Evolutionary conservation across 2,888 invertebrate species (phyloP).

Genomic region (Lochmaea crataegi): DNA sequence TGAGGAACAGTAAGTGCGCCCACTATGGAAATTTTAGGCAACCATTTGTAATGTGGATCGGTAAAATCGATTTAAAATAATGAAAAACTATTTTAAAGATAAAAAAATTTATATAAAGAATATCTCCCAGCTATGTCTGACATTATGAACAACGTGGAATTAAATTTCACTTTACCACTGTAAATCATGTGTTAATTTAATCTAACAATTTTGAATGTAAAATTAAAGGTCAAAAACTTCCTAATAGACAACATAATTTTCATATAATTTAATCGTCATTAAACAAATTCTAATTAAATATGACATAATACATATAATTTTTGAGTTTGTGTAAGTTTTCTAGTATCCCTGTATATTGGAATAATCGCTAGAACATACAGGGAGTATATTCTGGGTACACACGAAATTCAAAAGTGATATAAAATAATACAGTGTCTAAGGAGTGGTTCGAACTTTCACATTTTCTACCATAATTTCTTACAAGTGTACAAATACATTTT

Average conservation of each 20-base stretch:
- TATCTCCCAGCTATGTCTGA: too few species aligned
- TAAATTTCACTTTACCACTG: background rate
- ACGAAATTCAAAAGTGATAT: background rate
- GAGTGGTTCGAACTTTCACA: constrained; percentile 4
- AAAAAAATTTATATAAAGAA: too few species aligned
- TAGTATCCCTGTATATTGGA: background rate
- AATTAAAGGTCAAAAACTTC: background rate
- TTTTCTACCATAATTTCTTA: background rate
- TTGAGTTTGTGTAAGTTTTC: too few species aligned
- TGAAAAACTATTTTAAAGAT: too few species aligned
- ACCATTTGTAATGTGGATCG: too few species aligned
- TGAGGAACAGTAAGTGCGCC: too few species aligned
- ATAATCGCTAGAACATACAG: background rate
- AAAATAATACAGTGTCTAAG: background rate
- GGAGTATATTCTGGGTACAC: background rate
- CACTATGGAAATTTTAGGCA: too few species aligned
- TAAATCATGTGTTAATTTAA: too few species aligned
- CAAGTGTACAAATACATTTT: background rate
- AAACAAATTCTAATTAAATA: too few species aligned
- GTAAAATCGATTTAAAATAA: too few species aligned
- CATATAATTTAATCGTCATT: background rate
- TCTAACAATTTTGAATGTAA: background rate
- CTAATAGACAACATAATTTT: background rate
- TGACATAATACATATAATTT: too few species aligned
- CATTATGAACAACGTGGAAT: background rate